Evolutionary conservation across 2,113 vertebrate genomes (phyloP).

Genomic region (Prochilodus magdalenae): DNA sequence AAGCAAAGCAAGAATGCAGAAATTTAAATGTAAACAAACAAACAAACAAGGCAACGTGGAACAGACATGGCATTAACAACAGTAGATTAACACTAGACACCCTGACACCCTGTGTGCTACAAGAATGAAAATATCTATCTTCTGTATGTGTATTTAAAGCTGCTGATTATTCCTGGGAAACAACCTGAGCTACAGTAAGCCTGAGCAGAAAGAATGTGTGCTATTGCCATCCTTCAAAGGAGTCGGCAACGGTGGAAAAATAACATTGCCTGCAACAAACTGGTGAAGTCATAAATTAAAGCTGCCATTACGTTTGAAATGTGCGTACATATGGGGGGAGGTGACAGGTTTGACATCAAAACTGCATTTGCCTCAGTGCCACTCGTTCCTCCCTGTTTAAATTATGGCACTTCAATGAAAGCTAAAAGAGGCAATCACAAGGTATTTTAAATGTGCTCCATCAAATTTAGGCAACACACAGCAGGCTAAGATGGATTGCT

Average conservation of each 20-base stretch:
- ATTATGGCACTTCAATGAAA: slow-evolving; percentile 28
- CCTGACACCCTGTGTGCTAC: too few relatives aligned
- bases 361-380: neutral
- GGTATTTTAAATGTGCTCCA: slow-evolving; percentile 53
- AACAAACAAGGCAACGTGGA: too few relatives aligned
- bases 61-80: too few relatives aligned
- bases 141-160: neutral
- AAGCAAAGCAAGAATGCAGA: too few relatives aligned
- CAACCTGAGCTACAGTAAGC: neutral
- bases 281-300: slow-evolving; percentile 31
- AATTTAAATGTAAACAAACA: too few relatives aligned
- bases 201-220: neutral
- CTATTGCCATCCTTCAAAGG: neutral
- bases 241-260: slow-evolving; percentile 8
- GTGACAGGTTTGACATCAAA: slow-evolving; percentile 13
- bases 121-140: neutral
- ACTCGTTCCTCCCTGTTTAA: slow-evolving; percentile 18
- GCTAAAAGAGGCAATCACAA: slow-evolving; percentile 44
- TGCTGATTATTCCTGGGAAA: neutral
- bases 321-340: neutral
- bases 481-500: slow-evolving; percentile 44
- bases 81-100: too few relatives aligned
- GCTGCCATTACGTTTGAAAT: slow-evolving; percentile 27
- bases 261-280: slow-evolving; percentile 14
- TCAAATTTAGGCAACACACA: slow-evolving; percentile 49